Evolutionary conservation across 2,888 invertebrate genomes (phyloP).

Genomic region (Volucella inanis): DNA sequence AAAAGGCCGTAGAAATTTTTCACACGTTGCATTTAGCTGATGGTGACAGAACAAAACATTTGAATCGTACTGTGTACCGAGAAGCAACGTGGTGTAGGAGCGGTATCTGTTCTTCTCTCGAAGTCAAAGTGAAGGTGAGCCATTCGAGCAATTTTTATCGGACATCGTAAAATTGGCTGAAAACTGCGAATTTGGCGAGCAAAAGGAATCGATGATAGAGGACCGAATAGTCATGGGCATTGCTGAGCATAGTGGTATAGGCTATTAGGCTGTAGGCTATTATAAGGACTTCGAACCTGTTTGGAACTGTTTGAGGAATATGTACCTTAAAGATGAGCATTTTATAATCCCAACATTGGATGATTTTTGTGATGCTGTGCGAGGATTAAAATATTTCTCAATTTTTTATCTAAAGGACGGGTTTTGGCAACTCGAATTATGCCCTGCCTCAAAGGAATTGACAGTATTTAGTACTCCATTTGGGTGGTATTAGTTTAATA

Average conservation of each 20-base stretch:
- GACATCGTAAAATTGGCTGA: conserved; percentile 37
- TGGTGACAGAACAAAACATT: no score
- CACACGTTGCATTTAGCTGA: no score
- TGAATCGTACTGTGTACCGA: no score
- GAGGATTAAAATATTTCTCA: conserved; percentile 74
- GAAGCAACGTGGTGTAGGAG: no score
- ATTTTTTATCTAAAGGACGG: no score
- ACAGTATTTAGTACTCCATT: no score
- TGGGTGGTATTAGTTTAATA: no score
- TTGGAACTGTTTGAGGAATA: conserved; percentile 64
- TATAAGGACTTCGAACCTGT: no score
- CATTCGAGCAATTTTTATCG: conserved; percentile 32
- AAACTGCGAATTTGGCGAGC: conserved; percentile 24
- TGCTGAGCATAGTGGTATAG: conserved; percentile 46
- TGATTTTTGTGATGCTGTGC: conserved; percentile 70
- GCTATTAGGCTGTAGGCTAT: no score
- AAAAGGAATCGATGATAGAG: conserved; percentile 26
- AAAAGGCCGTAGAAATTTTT: no score
- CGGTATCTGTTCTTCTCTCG: conserved; percentile 16
- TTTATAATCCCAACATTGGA: conserved; percentile 75
- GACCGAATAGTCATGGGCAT: conserved; percentile 44
- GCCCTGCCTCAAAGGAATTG: no score
- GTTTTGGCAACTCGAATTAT: no score
- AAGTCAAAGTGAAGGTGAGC: conserved; percentile 15
- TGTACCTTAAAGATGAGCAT: conserved; percentile 71